Base-by-base conservation (phyloP, 2,888 invertebrate genomes). In the Eupithecia dodoneata region DNA sequence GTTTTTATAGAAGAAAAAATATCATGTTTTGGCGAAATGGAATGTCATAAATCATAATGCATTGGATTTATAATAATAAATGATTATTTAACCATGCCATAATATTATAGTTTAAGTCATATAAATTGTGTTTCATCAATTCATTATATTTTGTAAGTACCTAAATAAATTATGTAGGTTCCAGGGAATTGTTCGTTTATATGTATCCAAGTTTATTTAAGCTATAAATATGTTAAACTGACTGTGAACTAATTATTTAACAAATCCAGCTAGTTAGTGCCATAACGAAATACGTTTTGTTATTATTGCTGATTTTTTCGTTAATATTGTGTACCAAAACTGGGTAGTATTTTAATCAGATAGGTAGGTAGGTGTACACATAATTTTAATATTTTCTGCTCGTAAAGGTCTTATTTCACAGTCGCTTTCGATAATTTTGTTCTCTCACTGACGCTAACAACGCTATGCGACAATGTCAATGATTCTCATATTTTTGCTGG, bases 221-320 rank as follows among this genome's bases (percentile, higher is more conserved):
- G 30, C 18, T 63, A 63, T 12, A 59, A 12, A 12, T 63, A 30
- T 12, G 4, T 63, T 59, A 59, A 59, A 18, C 59, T 3, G n/a
- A 55, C n/a, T 6, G 55, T n/a, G n/a, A n/a, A 55, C 7, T n/a
- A 55, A 9, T 59, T 59, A 9, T 18, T 59, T 18, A 9, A 52
- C 13, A n/a, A 59, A 59, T 59, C 18, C 63, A 63, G 63, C 30
- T 63, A 63, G 63, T 63, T 63, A 63, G 63, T 63, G 63, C 63
- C 63, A 63, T 63, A 63, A 63, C 18, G 3, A 59, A 18, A n/a
- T 10, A 18, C 4, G 9, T 59, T 59, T 18, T 59, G 63, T 30
- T 30, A 30, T 63, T 30, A 30, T 30, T 12, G 10, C 1, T 30
- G 63, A 63, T 63, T 59, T 30, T 30, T 18, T 18, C 30, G 18